Conservation (phyloP, 2,113 vertebrate species). For the Chaetops frenatus region DNA sequence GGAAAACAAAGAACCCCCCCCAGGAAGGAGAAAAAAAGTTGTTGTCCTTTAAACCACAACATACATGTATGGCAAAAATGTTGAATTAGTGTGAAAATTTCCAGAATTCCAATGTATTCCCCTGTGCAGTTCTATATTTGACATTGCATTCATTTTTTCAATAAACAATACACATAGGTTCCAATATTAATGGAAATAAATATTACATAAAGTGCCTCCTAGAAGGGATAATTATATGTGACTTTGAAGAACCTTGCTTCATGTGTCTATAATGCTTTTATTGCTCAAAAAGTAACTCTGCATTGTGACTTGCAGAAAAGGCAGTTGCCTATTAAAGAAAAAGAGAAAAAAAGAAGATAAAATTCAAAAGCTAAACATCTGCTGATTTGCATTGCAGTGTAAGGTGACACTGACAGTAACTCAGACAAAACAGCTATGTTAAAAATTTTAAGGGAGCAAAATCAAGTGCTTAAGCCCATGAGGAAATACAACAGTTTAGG, state of each 20-base stretch:
- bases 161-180: slow-evolving; percentile 57
- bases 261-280: not conserved
- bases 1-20: too few species aligned
- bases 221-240: not conserved
- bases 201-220: slow-evolving; percentile 19
- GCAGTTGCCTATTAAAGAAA: not conserved
- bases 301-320: not conserved
- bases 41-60: too few species aligned
- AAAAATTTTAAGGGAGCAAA: slow-evolving; percentile 17
- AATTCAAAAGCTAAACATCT: slow-evolving; percentile 8
- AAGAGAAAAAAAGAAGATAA: not conserved
- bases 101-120: slow-evolving; percentile 69
- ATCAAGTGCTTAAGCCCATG: not conserved
- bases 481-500: not conserved
- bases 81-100: slow-evolving; percentile 70
- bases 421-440: not conserved
- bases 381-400: not conserved
- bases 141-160: slow-evolving; percentile 68
- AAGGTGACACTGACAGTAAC: not conserved
- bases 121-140: slow-evolving; percentile 45
- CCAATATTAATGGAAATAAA: slow-evolving; percentile 61
- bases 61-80: slow-evolving; percentile 71
- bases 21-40: too few species aligned
- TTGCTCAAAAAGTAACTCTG: not conserved
- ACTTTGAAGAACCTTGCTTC: slow-evolving; percentile 42